Evolutionary conservation across 2,797 vertebrate species (phyloP).

Genomic region (Danio albolineatus): DNA sequence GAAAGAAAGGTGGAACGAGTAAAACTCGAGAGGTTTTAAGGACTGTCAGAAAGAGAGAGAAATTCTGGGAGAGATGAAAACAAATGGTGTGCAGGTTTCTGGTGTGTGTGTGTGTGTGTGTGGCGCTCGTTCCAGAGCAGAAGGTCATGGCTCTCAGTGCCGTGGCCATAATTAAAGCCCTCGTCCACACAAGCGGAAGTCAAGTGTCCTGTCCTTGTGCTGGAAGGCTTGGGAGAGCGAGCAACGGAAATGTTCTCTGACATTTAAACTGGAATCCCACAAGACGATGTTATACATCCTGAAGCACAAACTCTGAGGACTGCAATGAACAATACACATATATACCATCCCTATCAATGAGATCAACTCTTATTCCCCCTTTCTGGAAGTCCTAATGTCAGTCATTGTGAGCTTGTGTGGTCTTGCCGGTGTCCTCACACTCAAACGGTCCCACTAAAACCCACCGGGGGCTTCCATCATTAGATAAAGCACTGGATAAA

Average conservation of each 20-base stretch:
- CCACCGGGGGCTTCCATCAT: slow-evolving; percentile 33
- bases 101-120: slow-evolving; percentile 15
- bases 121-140: background rate
- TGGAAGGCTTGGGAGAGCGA: background rate
- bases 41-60: background rate
- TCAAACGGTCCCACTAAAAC: slow-evolving; percentile 31
- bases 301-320: slow-evolving; percentile 42
- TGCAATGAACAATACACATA: slow-evolving; percentile 51
- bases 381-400: slow-evolving; percentile 36
- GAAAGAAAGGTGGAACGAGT: slow-evolving; percentile 25
- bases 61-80: slow-evolving; percentile 28
- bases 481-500: slow-evolving; percentile 50
- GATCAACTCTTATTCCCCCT: slow-evolving; percentile 34
- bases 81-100: slow-evolving; percentile 16
- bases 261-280: slow-evolving; percentile 53
- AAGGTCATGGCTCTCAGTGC: slow-evolving; percentile 44
- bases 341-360: slow-evolving; percentile 29
- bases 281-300: slow-evolving; percentile 45
- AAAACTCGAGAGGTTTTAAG: slow-evolving; percentile 21
- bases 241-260: slow-evolving; percentile 45
- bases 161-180: slow-evolving; percentile 39
- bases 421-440: slow-evolving; percentile 10
- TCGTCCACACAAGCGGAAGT: slow-evolving; percentile 41
- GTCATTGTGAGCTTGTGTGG: slow-evolving; percentile 26
- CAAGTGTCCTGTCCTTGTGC: slow-evolving; percentile 45